Base-by-base conservation (phyloP, 2,797 vertebrate species). In the Pogoniulus pusillus region DNA sequence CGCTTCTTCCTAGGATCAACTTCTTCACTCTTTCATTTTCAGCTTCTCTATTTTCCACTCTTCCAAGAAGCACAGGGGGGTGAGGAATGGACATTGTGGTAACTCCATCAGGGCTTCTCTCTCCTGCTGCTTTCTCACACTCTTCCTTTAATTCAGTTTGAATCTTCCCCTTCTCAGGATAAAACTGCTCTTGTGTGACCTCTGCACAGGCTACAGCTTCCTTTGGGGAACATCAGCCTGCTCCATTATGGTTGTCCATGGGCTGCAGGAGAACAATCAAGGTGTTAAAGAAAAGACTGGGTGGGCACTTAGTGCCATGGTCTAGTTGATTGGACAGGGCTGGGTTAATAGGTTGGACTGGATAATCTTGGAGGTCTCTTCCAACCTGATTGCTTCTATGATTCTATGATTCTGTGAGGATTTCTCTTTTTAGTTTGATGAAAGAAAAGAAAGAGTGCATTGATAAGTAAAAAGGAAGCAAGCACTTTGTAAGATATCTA, bases 391-490 rank as follows among this genome's bases (percentile, higher is more conserved):
- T n/a, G n/a, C n/a, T n/a, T n/a, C n/a, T n/a, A n/a, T n/a, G n/a
- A n/a, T n/a, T n/a, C n/a, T n/a, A n/a, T n/a, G n/a, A n/a, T n/a
- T n/a, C n/a, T n/a, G n/a, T n/a, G n/a, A 91, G 18, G 60, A 57
- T 89, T 75, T 70, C 68, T 66, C 45, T 54, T 57, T n/a, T 43
- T 9, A n/a, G 57, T 60, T 89, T 66, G 51, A 59, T 53, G 37
- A 62, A 84, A 81, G 43, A 30, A 55, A 57, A 4, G 9, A 91
- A 49, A 70, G 1, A 55, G 47, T 55, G 0, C 16, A 49, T 79
- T 68, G 85, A 16, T 34, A 93, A 89, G 75, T 69, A 39, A 65
- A 84, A 84, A 60, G 23, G 24, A 81, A 87, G 16, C 15, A 93
- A 87, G 57, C 69, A 79, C 53, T 89, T 41, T 89, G 23, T 30